These are phyloP conservation scores for Drosophila pseudoananassae DNA, from an alignment of 1,140 invertebrate species.

Conservation along the genomic window DNA sequence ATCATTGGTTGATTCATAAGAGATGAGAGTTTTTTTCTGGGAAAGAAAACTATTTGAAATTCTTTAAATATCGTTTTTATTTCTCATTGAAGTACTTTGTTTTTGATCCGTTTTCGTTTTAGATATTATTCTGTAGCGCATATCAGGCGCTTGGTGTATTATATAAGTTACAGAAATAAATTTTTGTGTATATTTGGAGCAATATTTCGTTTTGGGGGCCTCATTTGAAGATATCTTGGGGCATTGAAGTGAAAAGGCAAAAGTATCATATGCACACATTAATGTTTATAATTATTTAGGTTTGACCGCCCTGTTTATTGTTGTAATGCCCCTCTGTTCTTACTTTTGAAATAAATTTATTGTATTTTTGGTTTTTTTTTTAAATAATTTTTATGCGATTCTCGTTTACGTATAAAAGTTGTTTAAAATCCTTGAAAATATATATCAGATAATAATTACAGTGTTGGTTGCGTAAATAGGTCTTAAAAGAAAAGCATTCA, in stretches of 20 bases:
- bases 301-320: slow-evolving; percentile 49
- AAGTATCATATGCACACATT: slow-evolving; percentile 50
- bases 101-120: slow-evolving; percentile 70
- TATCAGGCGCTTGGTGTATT: slow-evolving; percentile 67
- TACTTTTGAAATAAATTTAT: slow-evolving; percentile 62
- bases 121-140: slow-evolving; percentile 74
- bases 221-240: slow-evolving; percentile 45
- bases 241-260: slow-evolving; percentile 32
- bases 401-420: slow-evolving; percentile 77
- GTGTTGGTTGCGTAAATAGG: slow-evolving; percentile 61
- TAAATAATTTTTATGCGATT: slow-evolving; percentile 44
- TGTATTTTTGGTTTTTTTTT: slow-evolving; percentile 62
- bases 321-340: slow-evolving; percentile 9
- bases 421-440: slow-evolving; percentile 79
- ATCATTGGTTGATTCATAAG: too few relatives aligned
- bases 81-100: slow-evolving; percentile 74
- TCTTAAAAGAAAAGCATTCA: slow-evolving; percentile 55
- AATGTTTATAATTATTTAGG: slow-evolving; percentile 50
- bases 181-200: slow-evolving; percentile 55
- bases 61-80: slow-evolving; percentile 74
- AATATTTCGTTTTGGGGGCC: slow-evolving; percentile 45
- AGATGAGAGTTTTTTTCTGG: too few relatives aligned
- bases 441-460: slow-evolving; percentile 76
- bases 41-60: background rate
- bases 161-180: slow-evolving; percentile 80